phyloP scores from a whole-genome alignment of 2,797 vertebrate species.

The Adrianichthys oophorus region DNA sequence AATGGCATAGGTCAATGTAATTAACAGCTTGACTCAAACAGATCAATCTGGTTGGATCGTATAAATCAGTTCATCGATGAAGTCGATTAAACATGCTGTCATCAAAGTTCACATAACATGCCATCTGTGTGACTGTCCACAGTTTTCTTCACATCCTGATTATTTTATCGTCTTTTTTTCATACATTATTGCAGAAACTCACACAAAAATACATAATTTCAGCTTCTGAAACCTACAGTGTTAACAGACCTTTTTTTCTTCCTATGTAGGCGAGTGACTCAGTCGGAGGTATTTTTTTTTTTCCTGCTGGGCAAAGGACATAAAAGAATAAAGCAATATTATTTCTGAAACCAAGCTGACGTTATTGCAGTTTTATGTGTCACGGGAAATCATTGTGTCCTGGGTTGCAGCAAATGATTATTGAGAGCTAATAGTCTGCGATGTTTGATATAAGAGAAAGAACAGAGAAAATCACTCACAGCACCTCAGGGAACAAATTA shows the following conservation, averaged over 20 bases:
- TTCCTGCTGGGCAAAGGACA: constrained; percentile 64
- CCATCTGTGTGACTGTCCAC: constrained; percentile 24
- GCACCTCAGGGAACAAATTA: constrained; percentile 89
- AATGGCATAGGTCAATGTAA: too few species aligned
- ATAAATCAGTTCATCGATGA: too few species aligned
- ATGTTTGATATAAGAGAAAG: constrained; percentile 87
- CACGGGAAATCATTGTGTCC: constrained; percentile 93
- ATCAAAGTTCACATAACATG: too few species aligned
- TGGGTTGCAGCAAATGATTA: constrained; percentile 84
- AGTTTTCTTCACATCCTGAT: constrained; percentile 20
- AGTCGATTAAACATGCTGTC: too few species aligned
- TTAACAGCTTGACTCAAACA: too few species aligned
- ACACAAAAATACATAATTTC: constrained; percentile 58
- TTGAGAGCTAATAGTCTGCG: constrained; percentile 90
- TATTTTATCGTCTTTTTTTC: constrained; percentile 23
- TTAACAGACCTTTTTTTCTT: constrained; percentile 44
- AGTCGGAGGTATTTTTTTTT: constrained; percentile 71
- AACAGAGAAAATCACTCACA: constrained; percentile 80
- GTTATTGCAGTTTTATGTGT: constrained; percentile 89
- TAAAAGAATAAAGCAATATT: constrained; percentile 81
- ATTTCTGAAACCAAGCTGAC: constrained; percentile 83
- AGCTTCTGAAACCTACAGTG: constrained; percentile 67
- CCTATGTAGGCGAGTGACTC: constrained; percentile 43
- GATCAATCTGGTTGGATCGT: too few species aligned
- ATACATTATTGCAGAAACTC: constrained; percentile 49